Evolutionary conservation across 2,797 vertebrate species (phyloP).

Genomic region (Hippopotamyrus pictus): DNA sequence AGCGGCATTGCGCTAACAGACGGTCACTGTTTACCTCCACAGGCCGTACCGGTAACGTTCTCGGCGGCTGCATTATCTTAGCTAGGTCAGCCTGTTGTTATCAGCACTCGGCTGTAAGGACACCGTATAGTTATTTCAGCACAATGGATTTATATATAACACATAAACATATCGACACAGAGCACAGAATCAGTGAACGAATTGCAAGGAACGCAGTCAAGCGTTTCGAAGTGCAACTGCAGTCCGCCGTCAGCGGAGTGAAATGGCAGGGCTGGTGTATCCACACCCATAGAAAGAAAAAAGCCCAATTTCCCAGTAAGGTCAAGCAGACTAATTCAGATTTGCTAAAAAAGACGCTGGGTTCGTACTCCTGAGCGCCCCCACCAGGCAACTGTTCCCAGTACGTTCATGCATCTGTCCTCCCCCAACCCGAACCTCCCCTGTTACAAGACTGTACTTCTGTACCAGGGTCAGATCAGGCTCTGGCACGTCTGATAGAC

Average conservation of each 20-base stretch:
- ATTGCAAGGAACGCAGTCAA: background rate
- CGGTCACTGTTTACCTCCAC: background rate
- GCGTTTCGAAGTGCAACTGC: background rate
- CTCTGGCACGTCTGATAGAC: background rate
- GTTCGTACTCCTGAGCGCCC: background rate
- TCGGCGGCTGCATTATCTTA: background rate
- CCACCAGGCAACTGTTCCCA: background rate
- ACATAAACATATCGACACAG: background rate
- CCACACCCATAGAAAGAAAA: background rate
- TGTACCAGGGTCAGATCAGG: background rate
- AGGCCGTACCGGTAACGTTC: background rate
- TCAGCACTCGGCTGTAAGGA: background rate
- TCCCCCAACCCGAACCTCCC: background rate
- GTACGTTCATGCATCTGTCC: background rate
- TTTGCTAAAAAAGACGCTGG: background rate
- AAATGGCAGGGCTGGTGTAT: background rate
- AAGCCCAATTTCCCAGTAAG: background rate
- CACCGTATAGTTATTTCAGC: background rate
- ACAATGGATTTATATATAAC: background rate
- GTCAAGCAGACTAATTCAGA: background rate
- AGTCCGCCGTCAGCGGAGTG: background rate
- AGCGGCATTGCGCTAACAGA: background rate
- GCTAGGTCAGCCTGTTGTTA: background rate
- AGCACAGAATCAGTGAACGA: background rate
- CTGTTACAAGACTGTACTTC: background rate